Percentiles rank a stretch among this genome's conserved stretches.
phyloP scores from a whole-genome alignment of 2,888 invertebrate genomes.

The Cantharis lateralis region DNA sequence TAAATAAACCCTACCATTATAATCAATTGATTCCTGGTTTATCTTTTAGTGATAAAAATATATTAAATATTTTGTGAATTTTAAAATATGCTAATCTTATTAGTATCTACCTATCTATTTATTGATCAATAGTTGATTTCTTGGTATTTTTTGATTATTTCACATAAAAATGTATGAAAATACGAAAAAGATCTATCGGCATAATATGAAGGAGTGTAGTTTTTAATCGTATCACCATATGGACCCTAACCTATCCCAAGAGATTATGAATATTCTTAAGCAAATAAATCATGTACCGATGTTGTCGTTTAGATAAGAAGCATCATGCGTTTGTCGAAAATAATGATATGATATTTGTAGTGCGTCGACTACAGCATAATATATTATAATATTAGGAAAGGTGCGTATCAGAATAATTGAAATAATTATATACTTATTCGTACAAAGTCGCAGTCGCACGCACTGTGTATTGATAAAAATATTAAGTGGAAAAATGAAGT shows the following conservation, averaged over 20 bases:
- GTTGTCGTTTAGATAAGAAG: neutral
- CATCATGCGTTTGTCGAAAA: neutral
- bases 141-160: neutral
- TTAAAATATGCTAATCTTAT: too few species aligned
- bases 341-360: neutral
- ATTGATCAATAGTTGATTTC: too few species aligned
- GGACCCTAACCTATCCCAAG: slow-evolving; percentile 44
- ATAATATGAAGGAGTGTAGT: neutral
- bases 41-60: too few species aligned
- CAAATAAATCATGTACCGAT: slow-evolving; percentile 24
- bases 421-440: too few species aligned
- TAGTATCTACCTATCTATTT: too few species aligned
- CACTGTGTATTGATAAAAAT: neutral
- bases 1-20: too few species aligned
- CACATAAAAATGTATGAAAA: neutral
- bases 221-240: slow-evolving; percentile 13
- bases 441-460: too few species aligned
- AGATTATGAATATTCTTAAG: slow-evolving; percentile 38
- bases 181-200: neutral
- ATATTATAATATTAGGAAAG: too few species aligned
- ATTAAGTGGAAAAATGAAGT: slow-evolving; percentile 2
- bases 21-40: too few species aligned
- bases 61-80: too few species aligned
- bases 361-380: neutral
- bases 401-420: too few species aligned